Evolutionary conservation across 2,797 vertebrate genomes (phyloP).

Genomic region (Acanthurus leucopareius): DNA sequence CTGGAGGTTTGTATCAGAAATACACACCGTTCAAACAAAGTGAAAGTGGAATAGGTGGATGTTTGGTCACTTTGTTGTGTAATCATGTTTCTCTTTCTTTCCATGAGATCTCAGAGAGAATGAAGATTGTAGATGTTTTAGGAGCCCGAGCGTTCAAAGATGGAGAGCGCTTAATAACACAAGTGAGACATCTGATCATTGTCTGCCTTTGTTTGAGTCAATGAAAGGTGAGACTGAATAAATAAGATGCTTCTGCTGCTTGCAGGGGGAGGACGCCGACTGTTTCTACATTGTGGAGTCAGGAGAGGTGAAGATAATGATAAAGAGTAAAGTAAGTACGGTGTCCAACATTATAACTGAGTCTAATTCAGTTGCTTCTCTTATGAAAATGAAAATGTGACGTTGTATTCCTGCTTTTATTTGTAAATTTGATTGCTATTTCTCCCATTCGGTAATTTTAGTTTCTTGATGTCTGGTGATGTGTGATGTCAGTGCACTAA

Average conservation of each 20-base stretch:
- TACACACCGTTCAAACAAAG: not conserved
- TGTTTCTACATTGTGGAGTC: constrained; percentile 96
- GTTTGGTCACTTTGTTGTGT: not conserved
- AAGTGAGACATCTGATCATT: constrained; percentile 62
- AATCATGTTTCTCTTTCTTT: not conserved
- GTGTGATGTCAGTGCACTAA: not conserved
- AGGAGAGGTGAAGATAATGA: constrained; percentile 95
- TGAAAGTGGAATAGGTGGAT: not conserved
- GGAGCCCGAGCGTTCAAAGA: constrained; percentile 90
- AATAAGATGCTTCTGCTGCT: constrained; percentile 1
- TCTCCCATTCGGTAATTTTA: not conserved
- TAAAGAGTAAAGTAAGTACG: constrained; percentile 91
- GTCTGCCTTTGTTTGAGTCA: not conserved
- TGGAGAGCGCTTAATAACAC: constrained; percentile 89
- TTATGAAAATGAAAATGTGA: too few species aligned
- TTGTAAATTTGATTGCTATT: not conserved
- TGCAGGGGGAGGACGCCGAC: constrained; percentile 92
- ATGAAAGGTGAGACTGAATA: not conserved
- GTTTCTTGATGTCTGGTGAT: not conserved
- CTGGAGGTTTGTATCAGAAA: constrained; percentile 88
- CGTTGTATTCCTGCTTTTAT: not conserved
- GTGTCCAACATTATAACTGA: not conserved
- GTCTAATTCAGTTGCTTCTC: not conserved
- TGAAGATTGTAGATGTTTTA: constrained; percentile 96
- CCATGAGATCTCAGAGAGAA: constrained; percentile 90